phyloP scores from a whole-genome alignment of 2,888 invertebrate genomes.

The Platycheirus albimanus region DNA sequence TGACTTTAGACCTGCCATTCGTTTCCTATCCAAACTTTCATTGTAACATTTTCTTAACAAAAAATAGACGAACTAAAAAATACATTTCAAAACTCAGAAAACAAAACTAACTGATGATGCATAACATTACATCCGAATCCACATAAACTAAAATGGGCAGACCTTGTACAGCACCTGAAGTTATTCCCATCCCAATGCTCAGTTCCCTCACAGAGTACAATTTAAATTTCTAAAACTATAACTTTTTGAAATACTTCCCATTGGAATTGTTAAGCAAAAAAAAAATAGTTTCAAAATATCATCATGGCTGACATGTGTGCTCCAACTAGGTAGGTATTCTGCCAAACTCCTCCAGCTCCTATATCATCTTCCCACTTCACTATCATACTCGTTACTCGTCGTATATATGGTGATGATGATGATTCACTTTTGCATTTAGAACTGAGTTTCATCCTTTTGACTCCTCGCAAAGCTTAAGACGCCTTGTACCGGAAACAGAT shows the following conservation, averaged over 20 bases:
- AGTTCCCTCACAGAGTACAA: neutral
- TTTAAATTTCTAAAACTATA: conserved; percentile 38
- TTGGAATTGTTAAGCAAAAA: conserved; percentile 15
- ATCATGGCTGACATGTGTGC: conserved; percentile 3
- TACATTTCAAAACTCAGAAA: neutral
- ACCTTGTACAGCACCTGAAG: neutral
- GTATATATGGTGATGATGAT: conserved; percentile 25
- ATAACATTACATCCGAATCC: conserved; percentile 13
- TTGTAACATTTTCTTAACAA: conserved; percentile 19
- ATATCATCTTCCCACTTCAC: conserved; percentile 13
- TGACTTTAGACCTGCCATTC: conserved; percentile 7
- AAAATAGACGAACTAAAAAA: no score
- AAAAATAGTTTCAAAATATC: conserved; percentile 12
- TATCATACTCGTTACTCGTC: no score
- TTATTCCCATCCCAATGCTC: conserved; percentile 17
- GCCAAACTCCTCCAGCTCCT: conserved; percentile 22
- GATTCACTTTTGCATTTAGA: conserved; percentile 57
- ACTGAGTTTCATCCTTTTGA: conserved; percentile 4
- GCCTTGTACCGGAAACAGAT: conserved; percentile 40
- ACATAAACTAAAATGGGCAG: neutral
- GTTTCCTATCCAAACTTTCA: conserved; percentile 6
- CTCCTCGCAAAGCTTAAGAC: neutral
- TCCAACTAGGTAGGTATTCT: neutral
- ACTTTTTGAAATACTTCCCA: conserved; percentile 21
- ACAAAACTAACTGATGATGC: neutral